Evolutionary conservation across 2,113 vertebrate species (phyloP).

Genomic region (Polyodon spathula): DNA sequence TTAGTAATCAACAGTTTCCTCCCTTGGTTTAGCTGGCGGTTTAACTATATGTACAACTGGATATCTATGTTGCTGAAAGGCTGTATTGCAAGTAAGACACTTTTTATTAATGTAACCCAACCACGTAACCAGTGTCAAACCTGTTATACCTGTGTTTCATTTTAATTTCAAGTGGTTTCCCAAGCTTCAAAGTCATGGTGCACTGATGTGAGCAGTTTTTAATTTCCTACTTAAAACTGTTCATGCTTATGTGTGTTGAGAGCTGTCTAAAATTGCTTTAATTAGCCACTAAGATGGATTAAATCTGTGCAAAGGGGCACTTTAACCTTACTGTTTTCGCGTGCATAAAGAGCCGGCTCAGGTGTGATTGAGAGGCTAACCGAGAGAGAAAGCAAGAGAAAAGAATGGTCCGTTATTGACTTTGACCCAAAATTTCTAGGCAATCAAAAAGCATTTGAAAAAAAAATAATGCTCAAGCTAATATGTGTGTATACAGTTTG

Average conservation of each 20-base stretch:
- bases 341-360: neutral
- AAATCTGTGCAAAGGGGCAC: neutral
- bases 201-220: constrained; percentile 10
- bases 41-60: neutral
- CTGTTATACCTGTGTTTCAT: neutral
- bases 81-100: neutral
- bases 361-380: neutral
- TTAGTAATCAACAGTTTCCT: neutral
- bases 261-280: constrained; percentile 12
- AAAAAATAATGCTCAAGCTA: no score
- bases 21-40: neutral
- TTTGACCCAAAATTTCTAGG: no score
- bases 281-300: constrained; percentile 11
- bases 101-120: neutral
- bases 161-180: constrained; percentile 6
- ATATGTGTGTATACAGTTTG: no score
- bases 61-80: neutral
- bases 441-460: no score
- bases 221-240: constrained; percentile 15
- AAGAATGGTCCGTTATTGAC: no score
- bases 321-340: constrained; percentile 1
- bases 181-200: constrained; percentile 1
- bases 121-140: neutral
- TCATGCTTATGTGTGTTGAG: constrained; percentile 11
- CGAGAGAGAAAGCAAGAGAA: neutral